Evolutionary conservation across 1,140 invertebrate genomes (phyloP).

Genomic region (Hesperophylax magnus): DNA sequence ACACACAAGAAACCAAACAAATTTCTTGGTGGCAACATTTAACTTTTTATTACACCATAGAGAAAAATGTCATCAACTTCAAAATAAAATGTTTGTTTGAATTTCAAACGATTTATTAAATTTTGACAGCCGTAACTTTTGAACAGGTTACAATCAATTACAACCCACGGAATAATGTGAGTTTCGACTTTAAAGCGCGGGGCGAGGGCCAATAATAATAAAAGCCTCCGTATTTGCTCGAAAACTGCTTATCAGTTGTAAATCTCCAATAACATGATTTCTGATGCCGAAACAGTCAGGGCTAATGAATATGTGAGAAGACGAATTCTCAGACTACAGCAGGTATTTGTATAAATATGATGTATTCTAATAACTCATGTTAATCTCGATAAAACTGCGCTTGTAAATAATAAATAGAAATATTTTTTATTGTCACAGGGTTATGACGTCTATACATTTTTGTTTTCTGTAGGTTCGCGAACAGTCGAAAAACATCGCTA

Average conservation of each 20-base stretch:
- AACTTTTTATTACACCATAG: not conserved
- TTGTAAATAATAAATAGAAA: not conserved
- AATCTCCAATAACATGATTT: slow-evolving; percentile 63
- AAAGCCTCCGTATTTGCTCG: not conserved
- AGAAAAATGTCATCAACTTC: slow-evolving; percentile 6
- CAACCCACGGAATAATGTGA: no score
- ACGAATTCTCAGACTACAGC: slow-evolving; percentile 67
- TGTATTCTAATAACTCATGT: not conserved
- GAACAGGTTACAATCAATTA: not conserved
- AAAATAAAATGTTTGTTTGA: slow-evolving; percentile 31
- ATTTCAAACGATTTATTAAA: slow-evolving; percentile 15
- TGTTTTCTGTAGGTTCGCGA: slow-evolving; percentile 63
- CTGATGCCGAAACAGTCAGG: slow-evolving; percentile 63
- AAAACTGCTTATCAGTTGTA: slow-evolving; percentile 16
- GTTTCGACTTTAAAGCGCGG: no score
- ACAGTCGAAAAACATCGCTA: slow-evolving; percentile 69
- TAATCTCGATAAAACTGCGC: not conserved
- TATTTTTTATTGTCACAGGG: not conserved
- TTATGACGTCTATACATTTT: slow-evolving; percentile 6
- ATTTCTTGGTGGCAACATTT: no score
- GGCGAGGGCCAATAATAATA: no score
- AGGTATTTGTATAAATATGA: slow-evolving; percentile 60
- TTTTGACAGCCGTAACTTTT: slow-evolving; percentile 25
- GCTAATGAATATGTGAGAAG: slow-evolving; percentile 68
- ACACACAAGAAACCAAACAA: no score